Evolutionary conservation across 2,113 vertebrate genomes (phyloP), one percentile per base, ranked within the genome.

Genomic region (Sapayoa aenigma): DNA sequence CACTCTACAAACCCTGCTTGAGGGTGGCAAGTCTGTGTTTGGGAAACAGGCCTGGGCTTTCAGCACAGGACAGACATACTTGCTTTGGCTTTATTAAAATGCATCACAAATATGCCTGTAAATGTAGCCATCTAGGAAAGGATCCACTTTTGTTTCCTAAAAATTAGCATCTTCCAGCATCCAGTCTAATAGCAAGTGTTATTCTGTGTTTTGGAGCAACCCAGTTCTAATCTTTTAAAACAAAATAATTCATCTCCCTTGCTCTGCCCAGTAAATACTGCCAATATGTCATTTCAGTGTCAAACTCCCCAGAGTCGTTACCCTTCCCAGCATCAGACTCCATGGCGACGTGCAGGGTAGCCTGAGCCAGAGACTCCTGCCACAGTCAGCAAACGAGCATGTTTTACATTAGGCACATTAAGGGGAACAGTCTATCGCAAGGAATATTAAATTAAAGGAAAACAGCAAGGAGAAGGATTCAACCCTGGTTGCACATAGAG

Each of bases 371-470:
- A 92, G 83, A 14, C 82, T 94, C 65, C 79, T 94, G 88, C 88
- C 92, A 83, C 93, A 95, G 92, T 78, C 93, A 97, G 93, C 79
- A 93, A 94, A 95, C 2, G 5, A 94, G 72, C 19, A 0, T 96
- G 92, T 94, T 96, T 96, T n/a, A 52, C 71, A 95, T 97, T 95
- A 96, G 65, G 56, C 87, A 85, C 73, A 88, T 95, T 90, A 90
- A 47, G 52, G 74, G 73, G 55, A 96, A 72, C 83, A 84, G 65
- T 60, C 68, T 53, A 56, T 90, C 84, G 83, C 90, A 86, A 49
- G 66, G 73, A 81, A 84, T 81, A 93, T 93, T 94, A 52, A 87
- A 86, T 95, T 93, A 90, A 93, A 88, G 63, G 58, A 73, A 87
- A 93, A 78, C 59, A 74, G 47, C 78, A 74, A 93, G 82, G n/a